Base-by-base conservation (phyloP, 2,113 vertebrate genomes). In the Regulus satrapa region DNA sequence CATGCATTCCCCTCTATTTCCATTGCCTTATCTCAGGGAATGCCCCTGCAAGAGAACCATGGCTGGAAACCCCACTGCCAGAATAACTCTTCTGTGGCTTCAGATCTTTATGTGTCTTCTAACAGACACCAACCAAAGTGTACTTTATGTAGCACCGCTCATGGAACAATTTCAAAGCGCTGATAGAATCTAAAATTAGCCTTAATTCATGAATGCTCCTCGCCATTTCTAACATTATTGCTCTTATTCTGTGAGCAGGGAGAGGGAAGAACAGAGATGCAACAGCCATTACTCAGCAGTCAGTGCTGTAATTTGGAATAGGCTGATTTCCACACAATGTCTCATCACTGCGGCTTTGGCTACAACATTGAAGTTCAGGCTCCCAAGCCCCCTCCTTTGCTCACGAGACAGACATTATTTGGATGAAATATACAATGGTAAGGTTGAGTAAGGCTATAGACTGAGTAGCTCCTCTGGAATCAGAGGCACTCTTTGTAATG, bases 61-160 rank as follows among this genome's bases (percentile, higher is more conserved):
- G 75, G 29, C 72, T 91, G 88, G 43, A 90, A 77, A 62, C 7
- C 25, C 18, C 45, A 18, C 24, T 78, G 54, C 34, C 54, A 85
- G 46, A 20, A 28, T 31, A 73, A 13, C 14, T 87, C 59, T 80
- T 17, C 55, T 31, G 5, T 31, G 51, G 8, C 59, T 92, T 73
- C 51, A 66, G 49, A 73, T 6, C 36, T 73, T 80, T 20, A 2
- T 38, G 16, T 19, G 16, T 29, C 55, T 34, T 64, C 46, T n/a
- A 19, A 26, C 5, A 72, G n/a, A 72, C 48, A 61, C 14, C 0
- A 0, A 29, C 18, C 41, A 54, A 83, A n/a, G 32, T 36, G 25
- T 26, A 16, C 12, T 75, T 72, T 31, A 64, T 32, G 51, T 40
- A 82, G 31, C 3, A 2, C 10, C 0, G 1, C 31, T 45, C 56